Evolutionary conservation across 2,797 vertebrate genomes (phyloP).

Genomic region (Buphagus erythrorhynchus): DNA sequence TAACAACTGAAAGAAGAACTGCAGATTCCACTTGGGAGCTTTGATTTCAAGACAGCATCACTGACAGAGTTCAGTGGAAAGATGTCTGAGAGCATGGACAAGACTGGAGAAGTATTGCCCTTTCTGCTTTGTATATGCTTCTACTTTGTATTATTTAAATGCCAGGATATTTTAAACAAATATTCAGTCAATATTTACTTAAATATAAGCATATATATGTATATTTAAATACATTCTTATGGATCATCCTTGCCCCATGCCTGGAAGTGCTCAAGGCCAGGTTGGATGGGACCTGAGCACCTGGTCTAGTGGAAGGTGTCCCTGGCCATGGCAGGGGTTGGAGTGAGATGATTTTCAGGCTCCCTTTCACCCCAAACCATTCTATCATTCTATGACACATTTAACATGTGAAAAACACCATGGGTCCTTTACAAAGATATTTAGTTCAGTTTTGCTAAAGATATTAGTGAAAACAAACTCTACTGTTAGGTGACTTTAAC

Average conservation of each 20-base stretch:
- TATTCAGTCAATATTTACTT: neutral
- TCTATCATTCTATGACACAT: neutral
- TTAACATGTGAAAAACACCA: neutral
- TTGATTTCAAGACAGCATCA: neutral
- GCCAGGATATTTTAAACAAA: neutral
- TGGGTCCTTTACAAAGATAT: neutral
- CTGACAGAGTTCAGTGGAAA: neutral
- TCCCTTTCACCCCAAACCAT: neutral
- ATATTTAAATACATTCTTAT: neutral
- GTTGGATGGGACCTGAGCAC: neutral
- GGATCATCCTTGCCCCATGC: neutral
- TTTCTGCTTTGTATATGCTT: neutral
- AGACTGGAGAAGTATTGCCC: neutral
- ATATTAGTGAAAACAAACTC: neutral
- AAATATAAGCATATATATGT: neutral
- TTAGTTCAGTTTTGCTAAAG: neutral
- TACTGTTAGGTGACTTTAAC: neutral
- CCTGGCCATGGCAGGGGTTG: neutral
- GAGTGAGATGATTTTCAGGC: neutral
- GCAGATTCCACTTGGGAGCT: neutral
- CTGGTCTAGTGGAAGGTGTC: neutral
- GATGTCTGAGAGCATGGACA: fast-evolving
- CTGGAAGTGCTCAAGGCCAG: neutral
- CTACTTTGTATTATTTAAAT: neutral
- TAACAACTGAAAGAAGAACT: neutral